Base-by-base conservation (phyloP, 1,140 invertebrate species). In the Bombus terrestris region DNA sequence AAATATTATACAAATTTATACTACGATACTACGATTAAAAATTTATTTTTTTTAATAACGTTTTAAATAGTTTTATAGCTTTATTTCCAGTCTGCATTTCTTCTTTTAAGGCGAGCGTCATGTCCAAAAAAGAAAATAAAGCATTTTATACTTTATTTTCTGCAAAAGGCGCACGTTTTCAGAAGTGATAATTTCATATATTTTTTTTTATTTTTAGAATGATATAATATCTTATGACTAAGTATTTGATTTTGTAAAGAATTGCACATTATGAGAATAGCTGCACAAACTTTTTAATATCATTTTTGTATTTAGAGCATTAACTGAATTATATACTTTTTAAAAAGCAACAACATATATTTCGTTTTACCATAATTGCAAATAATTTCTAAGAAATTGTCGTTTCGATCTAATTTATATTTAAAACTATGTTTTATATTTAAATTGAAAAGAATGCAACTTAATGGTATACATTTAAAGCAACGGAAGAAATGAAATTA, bases 171-270 rank as follows among this genome's bases (percentile, higher is more conserved):
- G 39, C 37, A 66, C 25, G 37, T 35, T 64, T 43, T 59, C 43
- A 71, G 0, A 15, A 59, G 9, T 1, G 15, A 68, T 68, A 57
- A 68, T 57, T 78, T 79, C n/a, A 59, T 10, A 53, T 47, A 71
- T 35, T 43, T 53, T 53, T 43, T 83, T 76, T 76, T 43, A n/a
- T 73, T 82, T 74, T 25, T 43, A 28, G 62, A 64, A 57, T 12
- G 6, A 2, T 39, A 68, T 76, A 62, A 64, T 53, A 53, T 15
- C 62, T 12, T 64, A 43, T n/a, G 18, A 74, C 25, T 76, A 39
- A 18, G 18, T 68, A 83, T 76, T 83, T 39, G 10, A 22, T 76
- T 83, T 1, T 53, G 0, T 13, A 57, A 25, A 25, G n/a, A 37
- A 66, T 43, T 35, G 35, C 18, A 53, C 18, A 53, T 59, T 10